Base-by-base conservation (phyloP, 2,888 invertebrate species). In the Anoplius nigerrimus region DNA sequence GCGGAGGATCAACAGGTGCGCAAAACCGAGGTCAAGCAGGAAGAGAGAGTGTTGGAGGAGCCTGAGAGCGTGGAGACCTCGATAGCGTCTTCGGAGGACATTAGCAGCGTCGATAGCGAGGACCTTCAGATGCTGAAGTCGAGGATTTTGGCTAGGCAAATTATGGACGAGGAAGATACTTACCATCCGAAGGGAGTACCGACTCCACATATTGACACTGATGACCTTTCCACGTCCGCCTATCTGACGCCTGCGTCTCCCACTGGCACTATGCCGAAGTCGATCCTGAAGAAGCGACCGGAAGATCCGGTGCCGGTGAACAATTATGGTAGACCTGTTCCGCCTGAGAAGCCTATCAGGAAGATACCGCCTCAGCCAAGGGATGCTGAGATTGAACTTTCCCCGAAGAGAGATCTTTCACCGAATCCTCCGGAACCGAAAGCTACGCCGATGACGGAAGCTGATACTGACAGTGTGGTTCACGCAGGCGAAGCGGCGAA, bases 261-360 rank as follows among this genome's bases (percentile, higher is more conserved):
- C 0, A 67, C 34, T 6, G 71, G 63, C 2, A 13, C 74, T 0
- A 51, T 94, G 42, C 95, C 95, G 0, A 95, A 95, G 85, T 95
- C 95, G 0, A 95, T 95, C 78, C 85, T 95, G 15, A 95, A 95
- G 84, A 91, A 92, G 63, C 90, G 91, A 66, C 80, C 80, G 0
- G 88, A 88, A 11, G 83, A 81, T 2, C 84, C 86, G 18, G 66
- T 67, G 48, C 70, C 85, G 16, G 64, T 85, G 0, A 86, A 88
- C 62, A 83, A 82, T 53, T 87, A 86, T 43, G 86, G 85, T 11
- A 78, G 84, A 65, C 84, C 86, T 0, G 80, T 87, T 21, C 85
- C 88, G 5, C 87, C 88, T 0, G 88, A 88, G 64, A 86, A 86
- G 66, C 85, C 88, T 0, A 60, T 88, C 0, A 77, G 83, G 11